Conservation (phyloP, 1,140 invertebrate species). For the Daktulosphaira vitifoliae region DNA sequence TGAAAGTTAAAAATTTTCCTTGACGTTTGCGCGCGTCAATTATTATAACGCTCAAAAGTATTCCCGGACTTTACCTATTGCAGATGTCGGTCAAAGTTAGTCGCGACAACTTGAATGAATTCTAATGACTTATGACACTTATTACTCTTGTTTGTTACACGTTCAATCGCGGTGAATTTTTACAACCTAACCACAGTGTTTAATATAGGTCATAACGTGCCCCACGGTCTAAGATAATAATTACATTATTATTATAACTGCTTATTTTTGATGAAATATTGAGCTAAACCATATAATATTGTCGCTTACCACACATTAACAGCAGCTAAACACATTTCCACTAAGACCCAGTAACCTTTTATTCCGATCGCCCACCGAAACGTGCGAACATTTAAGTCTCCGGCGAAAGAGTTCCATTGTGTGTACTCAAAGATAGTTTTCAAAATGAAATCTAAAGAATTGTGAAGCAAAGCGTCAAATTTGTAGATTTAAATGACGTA, state of each 20-base stretch:
- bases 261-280: too few species aligned
- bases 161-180: too few species aligned
- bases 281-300: too few species aligned
- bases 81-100: too few species aligned
- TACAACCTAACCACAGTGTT: too few species aligned
- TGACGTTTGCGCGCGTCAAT: too few species aligned
- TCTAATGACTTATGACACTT: neutral
- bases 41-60: too few species aligned
- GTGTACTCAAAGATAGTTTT: neutral
- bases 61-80: too few species aligned
- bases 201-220: conserved; percentile 11
- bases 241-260: neutral
- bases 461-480: neutral
- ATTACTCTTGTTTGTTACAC: neutral
- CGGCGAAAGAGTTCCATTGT: neutral
- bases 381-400: conserved; percentile 6
- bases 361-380: conserved; percentile 21
- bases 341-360: conserved; percentile 29
- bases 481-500: neutral
- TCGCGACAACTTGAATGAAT: too few species aligned
- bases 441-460: conserved; percentile 21
- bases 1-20: too few species aligned
- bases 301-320: too few species aligned
- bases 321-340: too few species aligned
- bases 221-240: neutral